These are phyloP conservation scores for Folsomia manolachei DNA, from an alignment of 2,888 invertebrate species.

Conservation along the genomic window DNA sequence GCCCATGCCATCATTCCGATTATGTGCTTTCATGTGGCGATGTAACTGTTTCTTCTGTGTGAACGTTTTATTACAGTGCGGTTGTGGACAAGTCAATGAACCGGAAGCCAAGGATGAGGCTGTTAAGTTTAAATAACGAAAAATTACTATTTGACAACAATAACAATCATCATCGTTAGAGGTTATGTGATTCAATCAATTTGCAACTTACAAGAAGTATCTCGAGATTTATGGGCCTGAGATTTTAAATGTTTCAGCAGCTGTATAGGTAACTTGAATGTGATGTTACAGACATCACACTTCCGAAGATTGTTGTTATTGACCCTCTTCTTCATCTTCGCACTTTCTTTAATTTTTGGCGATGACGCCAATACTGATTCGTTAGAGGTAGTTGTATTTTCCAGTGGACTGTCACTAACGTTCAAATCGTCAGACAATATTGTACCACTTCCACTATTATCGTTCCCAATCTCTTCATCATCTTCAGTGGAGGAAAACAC, in stretches of 20 bases:
- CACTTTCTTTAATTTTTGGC: neutral
- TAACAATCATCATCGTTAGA: too few species aligned
- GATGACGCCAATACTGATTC: neutral
- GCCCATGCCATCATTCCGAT: neutral
- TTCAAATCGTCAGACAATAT: neutral
- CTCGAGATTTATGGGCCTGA: slow-evolving; percentile 14
- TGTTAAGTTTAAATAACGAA: too few species aligned
- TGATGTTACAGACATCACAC: slow-evolving; percentile 18
- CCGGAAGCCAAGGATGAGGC: too few species aligned
- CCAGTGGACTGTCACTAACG: neutral
- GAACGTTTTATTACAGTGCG: slow-evolving; percentile 14
- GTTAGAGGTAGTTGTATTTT: neutral
- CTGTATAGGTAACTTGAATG: slow-evolving; percentile 21
- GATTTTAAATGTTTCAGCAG: slow-evolving; percentile 20
- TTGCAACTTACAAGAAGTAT: too few species aligned
- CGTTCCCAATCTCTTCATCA: neutral
- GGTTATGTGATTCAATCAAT: too few species aligned
- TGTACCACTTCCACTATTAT: neutral
- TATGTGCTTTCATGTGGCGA: slow-evolving; percentile 20
- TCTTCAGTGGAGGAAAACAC: neutral
- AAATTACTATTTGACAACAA: too few species aligned
- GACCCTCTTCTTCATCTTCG: neutral
- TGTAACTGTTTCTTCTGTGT: slow-evolving; percentile 9
- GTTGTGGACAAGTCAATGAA: too few species aligned
- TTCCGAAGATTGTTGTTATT: neutral